A percentile compares a stretch with the other conserved stretches of the same genome.
phyloP scores from a whole-genome alignment of 1,140 invertebrate species.

The Drosophila watanabei region DNA sequence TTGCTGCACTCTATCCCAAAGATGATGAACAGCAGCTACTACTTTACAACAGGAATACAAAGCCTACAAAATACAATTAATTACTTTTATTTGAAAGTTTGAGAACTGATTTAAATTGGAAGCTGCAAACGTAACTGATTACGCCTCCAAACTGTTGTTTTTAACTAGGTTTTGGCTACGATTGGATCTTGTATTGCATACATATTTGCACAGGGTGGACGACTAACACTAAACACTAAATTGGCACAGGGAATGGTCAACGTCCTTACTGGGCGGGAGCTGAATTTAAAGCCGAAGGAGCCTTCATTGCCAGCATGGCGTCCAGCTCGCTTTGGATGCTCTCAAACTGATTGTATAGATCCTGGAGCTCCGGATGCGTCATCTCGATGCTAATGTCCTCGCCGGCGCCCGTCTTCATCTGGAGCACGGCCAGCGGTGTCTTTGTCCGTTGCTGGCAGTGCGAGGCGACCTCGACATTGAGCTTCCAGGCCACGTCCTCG shows the following conservation, averaged over 20 bases:
- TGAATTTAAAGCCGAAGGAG: not conserved
- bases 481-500: conserved; percentile 82
- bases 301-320: conserved; percentile 71
- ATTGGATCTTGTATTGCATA: conserved; percentile 40
- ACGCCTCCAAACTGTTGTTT: not conserved
- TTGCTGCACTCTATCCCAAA: not conserved
- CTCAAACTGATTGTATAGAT: conserved; percentile 84
- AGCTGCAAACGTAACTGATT: not conserved
- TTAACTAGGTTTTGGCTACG: conserved; percentile 38
- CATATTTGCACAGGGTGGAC: conserved; percentile 15
- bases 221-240: conserved; percentile 11
- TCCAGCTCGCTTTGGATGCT: conserved; percentile 80
- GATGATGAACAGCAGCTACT: too few relatives aligned
- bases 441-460: conserved; percentile 84
- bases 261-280: conserved; percentile 11
- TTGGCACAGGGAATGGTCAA: conserved; percentile 23
- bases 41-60: not conserved
- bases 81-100: not conserved
- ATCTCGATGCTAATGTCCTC: conserved; percentile 84
- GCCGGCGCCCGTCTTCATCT: conserved; percentile 75
- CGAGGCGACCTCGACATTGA: conserved; percentile 82
- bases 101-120: not conserved
- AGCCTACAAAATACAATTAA: not conserved
- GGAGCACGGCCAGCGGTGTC: conserved; percentile 71
- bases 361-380: conserved; percentile 76